Percentiles rank a stretch among this genome's conserved stretches.
These are phyloP conservation scores for Lasioglossum lativentre DNA, from an alignment of 2,888 invertebrate species.

Conservation along the genomic window DNA sequence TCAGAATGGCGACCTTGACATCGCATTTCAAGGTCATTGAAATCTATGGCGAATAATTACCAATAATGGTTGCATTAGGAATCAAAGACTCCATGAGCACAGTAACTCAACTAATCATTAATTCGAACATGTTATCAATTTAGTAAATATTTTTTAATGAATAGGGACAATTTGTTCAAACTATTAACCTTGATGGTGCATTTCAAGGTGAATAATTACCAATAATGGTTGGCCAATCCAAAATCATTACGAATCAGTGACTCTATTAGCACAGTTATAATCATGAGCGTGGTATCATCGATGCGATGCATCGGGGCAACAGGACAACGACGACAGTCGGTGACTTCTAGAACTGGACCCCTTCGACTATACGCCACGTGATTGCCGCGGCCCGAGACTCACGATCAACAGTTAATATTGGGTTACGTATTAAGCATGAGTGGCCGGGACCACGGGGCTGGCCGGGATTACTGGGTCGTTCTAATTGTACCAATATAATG, in stretches of 20 bases:
- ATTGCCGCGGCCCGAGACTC: constrained; percentile 12
- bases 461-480: constrained; percentile 19
- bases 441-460: not conserved
- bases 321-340: not conserved
- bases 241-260: not conserved
- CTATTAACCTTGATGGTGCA: not conserved
- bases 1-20: not conserved
- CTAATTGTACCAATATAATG: constrained; percentile 35
- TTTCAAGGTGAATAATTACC: not conserved
- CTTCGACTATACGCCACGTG: not conserved
- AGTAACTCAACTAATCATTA: not conserved
- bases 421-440: constrained; percentile 44
- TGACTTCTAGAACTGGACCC: constrained; percentile 11
- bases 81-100: not conserved
- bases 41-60: not conserved
- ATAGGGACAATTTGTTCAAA: not conserved
- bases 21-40: not conserved
- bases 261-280: not conserved
- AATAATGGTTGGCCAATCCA: too few species aligned
- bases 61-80: too few species aligned
- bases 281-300: not conserved
- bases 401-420: constrained; percentile 27
- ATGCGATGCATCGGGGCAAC: not conserved
- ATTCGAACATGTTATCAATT: not conserved
- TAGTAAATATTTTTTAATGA: not conserved